A percentile compares a stretch with the other conserved stretches of the same genome.
These are phyloP conservation scores for Cantharis rustica DNA, from an alignment of 2,888 invertebrate genomes.

Conservation along the genomic window DNA sequence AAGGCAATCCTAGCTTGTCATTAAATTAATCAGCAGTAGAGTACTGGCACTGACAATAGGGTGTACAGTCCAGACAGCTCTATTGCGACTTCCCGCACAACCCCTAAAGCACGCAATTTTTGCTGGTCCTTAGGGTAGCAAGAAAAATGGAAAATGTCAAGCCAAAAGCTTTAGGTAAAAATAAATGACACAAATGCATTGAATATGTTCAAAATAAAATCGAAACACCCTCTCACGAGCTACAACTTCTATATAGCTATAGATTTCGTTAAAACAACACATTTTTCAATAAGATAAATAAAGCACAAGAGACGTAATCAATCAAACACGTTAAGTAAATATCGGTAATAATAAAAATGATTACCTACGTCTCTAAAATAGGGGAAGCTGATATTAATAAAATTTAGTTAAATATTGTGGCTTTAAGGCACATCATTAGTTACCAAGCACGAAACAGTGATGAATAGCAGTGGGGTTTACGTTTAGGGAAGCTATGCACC, in stretches of 20 bases:
- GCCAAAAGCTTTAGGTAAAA: slow-evolving; percentile 36
- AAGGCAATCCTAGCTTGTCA: slow-evolving; percentile 47
- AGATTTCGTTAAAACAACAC: neutral
- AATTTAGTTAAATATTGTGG: slow-evolving; percentile 14
- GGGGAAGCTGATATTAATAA: neutral
- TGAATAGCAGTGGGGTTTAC: slow-evolving; percentile 29
- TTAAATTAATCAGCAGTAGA: slow-evolving; percentile 46
- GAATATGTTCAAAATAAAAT: slow-evolving; percentile 6
- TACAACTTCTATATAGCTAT: neutral
- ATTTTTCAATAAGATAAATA: neutral
- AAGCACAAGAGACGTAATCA: neutral
- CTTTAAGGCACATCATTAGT: slow-evolving; percentile 34
- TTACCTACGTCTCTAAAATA: neutral
- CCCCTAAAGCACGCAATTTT: slow-evolving; percentile 18
- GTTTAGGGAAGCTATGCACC: slow-evolving; percentile 11
- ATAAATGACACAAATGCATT: slow-evolving; percentile 35
- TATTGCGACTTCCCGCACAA: slow-evolving; percentile 37
- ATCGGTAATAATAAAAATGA: neutral
- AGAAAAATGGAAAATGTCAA: slow-evolving; percentile 29
- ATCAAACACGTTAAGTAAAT: neutral
- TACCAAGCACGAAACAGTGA: slow-evolving; percentile 33
- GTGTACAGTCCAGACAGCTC: slow-evolving; percentile 43
- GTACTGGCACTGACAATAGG: slow-evolving; percentile 45
- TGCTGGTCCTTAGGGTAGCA: slow-evolving; percentile 16
- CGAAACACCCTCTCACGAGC: neutral